Base-by-base conservation (phyloP, 2,888 invertebrate species). In the Orthosia cruda region DNA sequence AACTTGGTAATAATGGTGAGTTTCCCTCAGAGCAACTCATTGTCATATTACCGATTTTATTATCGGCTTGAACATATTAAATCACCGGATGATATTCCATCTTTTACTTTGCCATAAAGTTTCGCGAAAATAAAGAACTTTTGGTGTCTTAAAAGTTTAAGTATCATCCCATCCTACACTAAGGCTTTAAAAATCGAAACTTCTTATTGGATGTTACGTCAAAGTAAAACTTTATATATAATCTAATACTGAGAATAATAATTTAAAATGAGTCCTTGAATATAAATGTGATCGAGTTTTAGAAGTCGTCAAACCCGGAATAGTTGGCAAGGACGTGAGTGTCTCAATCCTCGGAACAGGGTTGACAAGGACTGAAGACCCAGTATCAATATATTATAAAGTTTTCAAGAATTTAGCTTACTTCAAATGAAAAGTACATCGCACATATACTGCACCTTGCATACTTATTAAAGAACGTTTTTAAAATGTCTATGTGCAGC, bases 221-320 rank as follows among this genome's bases (percentile, higher is more conserved):
- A 82, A 84, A 79, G 74, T 83, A 68, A 78, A 87, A n/a, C n/a
- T 83, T 80, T 77, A 84, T 84, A 77, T 85, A 83, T 83, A n/a
- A n/a, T n/a, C 67, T 78, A 74, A 83, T 82, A 80, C 78, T 77
- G 67, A 79, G 79, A 77, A 77, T 74, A 83, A 77, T 77, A 86
- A 80, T 87, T 87, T 87, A 83, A 87, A 85, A 86, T 74, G 63
- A 80, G 80, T 81, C 81, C 80, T 83, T 83, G 87, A 87, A 87
- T 87, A 85, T 87, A 83, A 87, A 87, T 85, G 87, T 83, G 82
- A 87, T 84, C 78, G 83, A 87, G 85, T 87, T 88, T 81, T 81
- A 81, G 75, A 88, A 89, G 83, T 84, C 83, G 80, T 85, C 87
- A 88, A 86, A 84, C 81, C 82, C 81, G 79, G 81, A 83, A 84